Percentiles rank a stretch among this genome's conserved stretches.
phyloP scores from a whole-genome alignment of 1,140 invertebrate species.

The Procambarus clarkii region DNA sequence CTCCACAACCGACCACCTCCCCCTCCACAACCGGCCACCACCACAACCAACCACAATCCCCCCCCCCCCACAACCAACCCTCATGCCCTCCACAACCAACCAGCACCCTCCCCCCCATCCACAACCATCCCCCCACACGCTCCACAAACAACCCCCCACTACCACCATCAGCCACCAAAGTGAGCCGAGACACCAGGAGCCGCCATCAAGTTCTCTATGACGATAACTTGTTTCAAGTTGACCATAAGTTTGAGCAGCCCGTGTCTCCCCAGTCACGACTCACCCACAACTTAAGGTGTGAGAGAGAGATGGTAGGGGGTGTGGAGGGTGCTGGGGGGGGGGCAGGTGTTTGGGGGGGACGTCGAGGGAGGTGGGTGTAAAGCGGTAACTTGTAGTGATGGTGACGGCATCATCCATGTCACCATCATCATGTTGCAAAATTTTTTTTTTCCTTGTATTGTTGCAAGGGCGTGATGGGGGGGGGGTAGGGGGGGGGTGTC shows the following conservation, averaged over 20 bases:
- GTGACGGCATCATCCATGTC: not conserved
- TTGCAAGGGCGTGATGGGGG: too few species aligned
- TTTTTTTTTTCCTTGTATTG: too few species aligned
- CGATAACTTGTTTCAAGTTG: slow-evolving; percentile 40
- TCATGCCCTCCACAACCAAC: not conserved
- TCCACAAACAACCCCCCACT: not conserved
- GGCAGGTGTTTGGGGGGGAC: not conserved
- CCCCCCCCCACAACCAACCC: not conserved
- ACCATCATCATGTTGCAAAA: too few species aligned
- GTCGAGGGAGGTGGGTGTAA: not conserved
- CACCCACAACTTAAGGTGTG: slow-evolving; percentile 26
- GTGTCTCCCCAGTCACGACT: slow-evolving; percentile 14
- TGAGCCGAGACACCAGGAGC: not conserved
- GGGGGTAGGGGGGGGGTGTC: too few species aligned
- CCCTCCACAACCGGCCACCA: too few species aligned
- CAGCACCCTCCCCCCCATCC: not conserved
- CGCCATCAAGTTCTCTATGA: slow-evolving; percentile 3
- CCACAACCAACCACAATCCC: not conserved
- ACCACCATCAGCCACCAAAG: not conserved
- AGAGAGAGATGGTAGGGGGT: not conserved
- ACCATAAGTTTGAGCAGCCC: slow-evolving; percentile 4
- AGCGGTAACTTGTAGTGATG: too few species aligned
- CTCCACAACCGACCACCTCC: not conserved
- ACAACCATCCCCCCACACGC: not conserved
- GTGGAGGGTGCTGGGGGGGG: too few species aligned